Percentiles rank a stretch among this genome's conserved stretches.
These are phyloP conservation scores for Macrotus californicus DNA, from an alignment of 2,113 vertebrate species.

Conservation along the genomic window DNA sequence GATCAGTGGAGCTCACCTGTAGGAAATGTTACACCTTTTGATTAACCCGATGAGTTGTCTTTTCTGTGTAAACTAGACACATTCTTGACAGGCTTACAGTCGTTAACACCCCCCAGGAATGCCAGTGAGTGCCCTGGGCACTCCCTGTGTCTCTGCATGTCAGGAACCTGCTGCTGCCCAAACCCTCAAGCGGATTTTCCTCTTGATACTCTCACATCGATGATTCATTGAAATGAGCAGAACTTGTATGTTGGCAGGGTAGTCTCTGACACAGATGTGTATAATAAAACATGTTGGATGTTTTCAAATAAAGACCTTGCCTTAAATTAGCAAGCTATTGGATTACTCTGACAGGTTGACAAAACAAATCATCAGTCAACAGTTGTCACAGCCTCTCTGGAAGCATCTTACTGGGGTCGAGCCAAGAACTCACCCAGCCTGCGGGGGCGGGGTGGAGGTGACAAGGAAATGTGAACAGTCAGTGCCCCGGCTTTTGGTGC, in stretches of 20 bases:
- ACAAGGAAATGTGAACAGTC: not conserved
- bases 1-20: slow-evolving; percentile 80
- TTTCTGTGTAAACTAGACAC: slow-evolving; percentile 76
- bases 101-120: slow-evolving; percentile 74
- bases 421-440: not conserved
- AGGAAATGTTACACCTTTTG: slow-evolving; percentile 83
- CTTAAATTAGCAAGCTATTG: slow-evolving; percentile 50
- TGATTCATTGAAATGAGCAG: slow-evolving; percentile 68
- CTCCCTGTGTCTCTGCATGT: slow-evolving; percentile 50
- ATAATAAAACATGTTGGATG: slow-evolving; percentile 54
- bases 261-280: slow-evolving; percentile 14
- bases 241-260: slow-evolving; percentile 53
- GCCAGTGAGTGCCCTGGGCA: slow-evolving; percentile 45
- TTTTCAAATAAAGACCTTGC: slow-evolving; percentile 49
- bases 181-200: not conserved
- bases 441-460: accelerated
- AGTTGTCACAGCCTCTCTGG: not conserved
- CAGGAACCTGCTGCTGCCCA: not conserved
- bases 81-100: slow-evolving; percentile 81
- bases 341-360: slow-evolving; percentile 51
- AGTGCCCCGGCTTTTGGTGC: not conserved
- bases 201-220: slow-evolving; percentile 29
- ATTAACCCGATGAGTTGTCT: slow-evolving; percentile 78
- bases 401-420: not conserved
- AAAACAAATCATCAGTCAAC: slow-evolving; percentile 52